These are phyloP conservation scores for Folsomia manolachei DNA, from an alignment of 2,888 invertebrate species.

Conservation along the genomic window DNA sequence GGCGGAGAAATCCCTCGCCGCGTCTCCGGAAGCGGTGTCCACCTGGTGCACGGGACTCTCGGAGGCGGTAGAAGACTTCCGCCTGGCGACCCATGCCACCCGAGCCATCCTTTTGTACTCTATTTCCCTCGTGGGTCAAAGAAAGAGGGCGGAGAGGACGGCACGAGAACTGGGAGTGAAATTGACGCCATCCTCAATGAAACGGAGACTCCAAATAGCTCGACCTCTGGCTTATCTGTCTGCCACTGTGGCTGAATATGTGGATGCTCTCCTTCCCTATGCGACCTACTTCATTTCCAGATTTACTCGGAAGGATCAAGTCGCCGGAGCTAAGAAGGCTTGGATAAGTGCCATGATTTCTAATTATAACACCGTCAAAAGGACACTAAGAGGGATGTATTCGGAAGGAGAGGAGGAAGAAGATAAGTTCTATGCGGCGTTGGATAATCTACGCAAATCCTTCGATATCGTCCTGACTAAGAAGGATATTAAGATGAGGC, in stretches of 20 bases:
- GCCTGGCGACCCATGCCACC: not conserved
- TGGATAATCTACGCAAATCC: conserved; percentile 16
- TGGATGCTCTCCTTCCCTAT: conserved; percentile 17
- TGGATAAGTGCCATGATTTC: conserved; percentile 7
- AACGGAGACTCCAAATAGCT: not conserved
- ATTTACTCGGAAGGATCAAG: conserved; percentile 10
- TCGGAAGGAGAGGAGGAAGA: conserved; percentile 5
- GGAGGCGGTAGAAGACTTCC: not conserved
- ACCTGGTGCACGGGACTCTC: not conserved
- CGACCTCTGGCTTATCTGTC: not conserved
- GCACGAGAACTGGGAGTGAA: not conserved
- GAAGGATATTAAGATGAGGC: conserved; percentile 16
- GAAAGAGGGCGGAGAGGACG: not conserved
- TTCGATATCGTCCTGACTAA: conserved; percentile 18
- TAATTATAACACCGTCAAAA: not conserved
- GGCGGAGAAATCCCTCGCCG: not conserved
- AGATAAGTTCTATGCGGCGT: conserved; percentile 14
- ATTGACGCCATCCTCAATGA: not conserved
- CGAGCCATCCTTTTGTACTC: not conserved
- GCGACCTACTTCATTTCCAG: conserved; percentile 16
- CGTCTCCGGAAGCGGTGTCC: not conserved
- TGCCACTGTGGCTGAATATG: conserved; percentile 1
- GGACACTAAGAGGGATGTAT: conserved; percentile 4
- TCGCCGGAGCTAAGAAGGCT: not conserved
- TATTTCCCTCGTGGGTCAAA: not conserved